Conservation (phyloP, 2,797 vertebrate species). For the Choloepus didactylus region DNA sequence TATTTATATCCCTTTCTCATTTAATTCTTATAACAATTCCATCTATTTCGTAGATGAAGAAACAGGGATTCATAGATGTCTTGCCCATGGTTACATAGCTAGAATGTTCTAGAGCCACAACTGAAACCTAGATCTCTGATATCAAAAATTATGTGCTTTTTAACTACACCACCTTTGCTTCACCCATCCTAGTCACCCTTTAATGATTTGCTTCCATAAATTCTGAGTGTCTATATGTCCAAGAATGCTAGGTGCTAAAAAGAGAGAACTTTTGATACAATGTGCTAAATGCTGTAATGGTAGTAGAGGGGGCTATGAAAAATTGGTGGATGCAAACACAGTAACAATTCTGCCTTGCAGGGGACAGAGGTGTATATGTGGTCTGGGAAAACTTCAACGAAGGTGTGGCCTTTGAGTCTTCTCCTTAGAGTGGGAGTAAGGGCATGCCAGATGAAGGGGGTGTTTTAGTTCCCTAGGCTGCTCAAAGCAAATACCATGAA, state of each 20-base stretch:
- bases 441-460: background rate
- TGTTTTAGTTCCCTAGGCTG: too few species aligned
- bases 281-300: background rate
- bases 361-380: background rate
- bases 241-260: background rate
- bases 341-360: background rate
- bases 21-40: background rate
- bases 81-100: background rate
- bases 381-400: background rate
- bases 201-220: constrained; percentile 8
- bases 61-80: background rate
- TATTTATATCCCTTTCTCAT: constrained; percentile 10
- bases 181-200: background rate
- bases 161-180: background rate
- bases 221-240: background rate
- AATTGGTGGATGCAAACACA: background rate
- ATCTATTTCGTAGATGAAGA: constrained; percentile 37
- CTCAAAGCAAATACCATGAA: too few species aligned
- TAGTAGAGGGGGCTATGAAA: background rate
- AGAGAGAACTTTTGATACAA: background rate
- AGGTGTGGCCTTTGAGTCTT: background rate
- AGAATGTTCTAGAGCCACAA: background rate
- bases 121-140: background rate
- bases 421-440: background rate
- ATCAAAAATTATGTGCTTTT: background rate